Evolutionary conservation across 2,888 invertebrate species (phyloP).

Genomic region (Scaptomyza parva): DNA sequence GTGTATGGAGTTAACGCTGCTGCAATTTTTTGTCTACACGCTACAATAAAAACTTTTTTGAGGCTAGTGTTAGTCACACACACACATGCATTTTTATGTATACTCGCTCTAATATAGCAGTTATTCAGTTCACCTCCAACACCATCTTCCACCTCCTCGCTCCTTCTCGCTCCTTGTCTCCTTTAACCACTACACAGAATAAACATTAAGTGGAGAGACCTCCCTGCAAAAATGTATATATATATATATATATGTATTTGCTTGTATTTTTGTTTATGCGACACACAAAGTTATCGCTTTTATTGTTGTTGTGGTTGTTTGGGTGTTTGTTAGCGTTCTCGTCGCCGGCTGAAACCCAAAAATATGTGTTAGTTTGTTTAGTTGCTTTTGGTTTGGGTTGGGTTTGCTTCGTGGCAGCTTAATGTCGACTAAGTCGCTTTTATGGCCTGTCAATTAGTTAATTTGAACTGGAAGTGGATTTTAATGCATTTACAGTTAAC

Average conservation of each 20-base stretch:
- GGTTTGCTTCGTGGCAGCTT: constrained; percentile 22
- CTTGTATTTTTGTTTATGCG: constrained; percentile 47
- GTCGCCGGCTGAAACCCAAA: constrained; percentile 28
- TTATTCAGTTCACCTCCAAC: constrained; percentile 20
- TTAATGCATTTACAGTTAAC: constrained; percentile 8
- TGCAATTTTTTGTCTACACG: constrained; percentile 60
- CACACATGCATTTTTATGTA: constrained; percentile 29
- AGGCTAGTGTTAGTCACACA: constrained; percentile 65
- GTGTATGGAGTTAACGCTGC: constrained; percentile 37
- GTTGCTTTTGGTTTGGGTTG: constrained; percentile 22
- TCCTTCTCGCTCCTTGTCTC: not conserved
- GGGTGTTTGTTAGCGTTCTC: constrained; percentile 9
- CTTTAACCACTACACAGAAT: not conserved
- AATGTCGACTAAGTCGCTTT: constrained; percentile 29
- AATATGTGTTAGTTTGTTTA: constrained; percentile 24
- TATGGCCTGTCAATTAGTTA: constrained; percentile 49
- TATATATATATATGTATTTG: no score
- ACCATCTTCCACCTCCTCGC: not conserved
- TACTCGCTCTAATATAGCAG: constrained; percentile 49
- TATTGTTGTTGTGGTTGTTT: constrained; percentile 20
- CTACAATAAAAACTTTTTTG: constrained; percentile 73
- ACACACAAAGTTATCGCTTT: constrained; percentile 51
- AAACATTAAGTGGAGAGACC: constrained; percentile 35
- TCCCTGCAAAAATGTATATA: constrained; percentile 22
- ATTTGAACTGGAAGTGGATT: constrained; percentile 28